These are phyloP conservation scores for Misgurnus mizolepis DNA, from an alignment of 2,113 vertebrate species.

Conservation along the genomic window DNA sequence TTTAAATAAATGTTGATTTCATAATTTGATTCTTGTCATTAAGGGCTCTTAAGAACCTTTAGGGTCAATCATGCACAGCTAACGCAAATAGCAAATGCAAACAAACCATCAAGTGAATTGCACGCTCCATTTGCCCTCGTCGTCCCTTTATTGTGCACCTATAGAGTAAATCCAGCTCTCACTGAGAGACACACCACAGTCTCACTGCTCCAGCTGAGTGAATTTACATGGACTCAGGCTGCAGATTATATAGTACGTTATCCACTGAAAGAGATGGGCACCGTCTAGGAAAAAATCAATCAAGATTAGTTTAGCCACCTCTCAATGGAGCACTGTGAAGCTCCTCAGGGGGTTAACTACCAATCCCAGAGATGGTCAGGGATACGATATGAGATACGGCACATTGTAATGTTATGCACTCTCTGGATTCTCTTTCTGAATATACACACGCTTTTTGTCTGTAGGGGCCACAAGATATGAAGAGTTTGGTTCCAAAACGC, in stretches of 20 bases:
- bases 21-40: neutral
- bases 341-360: constrained; percentile 67
- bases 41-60: constrained; percentile 6
- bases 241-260: constrained; percentile 55
- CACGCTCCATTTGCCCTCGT: constrained; percentile 13
- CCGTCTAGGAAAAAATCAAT: constrained; percentile 63
- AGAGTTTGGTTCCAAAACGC: too few relatives aligned
- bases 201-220: constrained; percentile 44
- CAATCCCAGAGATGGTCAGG: constrained; percentile 49
- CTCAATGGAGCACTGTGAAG: constrained; percentile 60
- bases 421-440: too few relatives aligned
- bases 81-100: constrained; percentile 31
- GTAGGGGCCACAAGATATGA: too few relatives aligned
- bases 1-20: neutral
- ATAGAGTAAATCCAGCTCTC: constrained; percentile 4
- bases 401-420: too few relatives aligned
- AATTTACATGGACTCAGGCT: constrained; percentile 37
- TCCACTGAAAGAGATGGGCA: constrained; percentile 54
- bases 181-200: neutral
- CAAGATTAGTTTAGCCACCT: constrained; percentile 65
- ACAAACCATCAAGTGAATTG: constrained; percentile 25
- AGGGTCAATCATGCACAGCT: constrained; percentile 14
- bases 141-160: constrained; percentile 16
- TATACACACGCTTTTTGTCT: too few relatives aligned
- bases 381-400: neutral